phyloP scores from a whole-genome alignment of 2,888 invertebrate species.

The Nephrotoma guestfalica region DNA sequence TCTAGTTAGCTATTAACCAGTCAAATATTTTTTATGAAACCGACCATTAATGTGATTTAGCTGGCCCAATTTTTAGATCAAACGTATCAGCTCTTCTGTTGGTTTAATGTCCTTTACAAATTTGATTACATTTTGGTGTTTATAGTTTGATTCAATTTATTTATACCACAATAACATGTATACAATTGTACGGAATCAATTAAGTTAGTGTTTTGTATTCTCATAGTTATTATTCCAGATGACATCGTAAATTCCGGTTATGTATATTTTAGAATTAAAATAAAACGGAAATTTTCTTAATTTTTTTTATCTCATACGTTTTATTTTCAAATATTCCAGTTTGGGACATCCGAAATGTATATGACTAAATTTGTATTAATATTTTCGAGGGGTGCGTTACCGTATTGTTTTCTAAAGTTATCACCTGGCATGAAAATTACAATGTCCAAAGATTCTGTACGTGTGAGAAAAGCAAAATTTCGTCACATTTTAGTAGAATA shows the following conservation, averaged over 20 bases:
- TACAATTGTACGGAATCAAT: neutral
- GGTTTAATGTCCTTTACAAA: too few relatives aligned
- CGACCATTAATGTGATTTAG: too few relatives aligned
- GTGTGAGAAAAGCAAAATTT: neutral
- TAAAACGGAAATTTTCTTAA: neutral
- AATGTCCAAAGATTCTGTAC: neutral
- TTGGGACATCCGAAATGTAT: neutral
- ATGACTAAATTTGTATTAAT: neutral
- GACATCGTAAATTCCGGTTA: neutral
- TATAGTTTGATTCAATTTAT: too few relatives aligned
- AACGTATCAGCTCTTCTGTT: too few relatives aligned
- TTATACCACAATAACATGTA: too few relatives aligned
- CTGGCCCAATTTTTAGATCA: too few relatives aligned
- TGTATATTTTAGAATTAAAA: neutral
- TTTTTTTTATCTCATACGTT: neutral
- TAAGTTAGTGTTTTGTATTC: neutral
- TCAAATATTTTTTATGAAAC: too few relatives aligned
- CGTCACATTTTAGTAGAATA: neutral
- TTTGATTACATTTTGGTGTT: too few relatives aligned
- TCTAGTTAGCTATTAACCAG: too few relatives aligned
- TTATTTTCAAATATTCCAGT: neutral
- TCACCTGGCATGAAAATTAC: neutral
- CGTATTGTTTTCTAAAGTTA: neutral
- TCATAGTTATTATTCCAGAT: neutral
- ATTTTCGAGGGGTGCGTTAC: neutral